phyloP scores from a whole-genome alignment of 92 coral and sea anemone species.

The Bergia puertoricense region DNA sequence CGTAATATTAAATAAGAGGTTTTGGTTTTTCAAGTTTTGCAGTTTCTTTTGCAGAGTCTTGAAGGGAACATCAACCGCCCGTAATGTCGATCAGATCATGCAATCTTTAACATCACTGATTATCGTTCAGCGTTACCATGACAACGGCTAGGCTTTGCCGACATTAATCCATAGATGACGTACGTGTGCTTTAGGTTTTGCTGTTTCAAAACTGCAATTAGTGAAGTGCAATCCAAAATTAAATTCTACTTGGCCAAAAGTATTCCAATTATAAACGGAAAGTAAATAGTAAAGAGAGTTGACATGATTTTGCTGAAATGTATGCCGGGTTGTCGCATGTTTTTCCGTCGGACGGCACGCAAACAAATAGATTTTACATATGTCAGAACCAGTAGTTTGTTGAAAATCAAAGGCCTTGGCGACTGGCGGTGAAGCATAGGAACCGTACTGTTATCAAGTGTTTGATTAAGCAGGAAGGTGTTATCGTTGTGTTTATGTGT shows the following conservation, averaged over 20 bases:
- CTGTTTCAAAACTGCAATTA: not conserved
- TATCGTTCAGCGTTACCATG: not conserved
- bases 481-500: not conserved
- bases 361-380: too few relatives aligned
- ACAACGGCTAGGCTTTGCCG: not conserved
- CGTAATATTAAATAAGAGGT: too few relatives aligned
- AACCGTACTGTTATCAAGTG: not conserved
- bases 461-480: not conserved
- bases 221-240: not conserved
- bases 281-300: not conserved
- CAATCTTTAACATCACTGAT: not conserved
- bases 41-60: too few relatives aligned
- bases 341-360: not conserved
- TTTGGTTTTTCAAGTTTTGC: too few relatives aligned
- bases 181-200: not conserved
- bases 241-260: not conserved
- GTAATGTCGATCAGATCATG: too few relatives aligned
- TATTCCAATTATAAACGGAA: not conserved
- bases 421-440: not conserved
- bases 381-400: not conserved
- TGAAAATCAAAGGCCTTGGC: not conserved
- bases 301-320: not conserved
- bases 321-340: not conserved
- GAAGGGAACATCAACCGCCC: too few relatives aligned
- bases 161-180: not conserved